Conservation (phyloP, 2,113 vertebrate species). For the Colaptes auratus region DNA sequence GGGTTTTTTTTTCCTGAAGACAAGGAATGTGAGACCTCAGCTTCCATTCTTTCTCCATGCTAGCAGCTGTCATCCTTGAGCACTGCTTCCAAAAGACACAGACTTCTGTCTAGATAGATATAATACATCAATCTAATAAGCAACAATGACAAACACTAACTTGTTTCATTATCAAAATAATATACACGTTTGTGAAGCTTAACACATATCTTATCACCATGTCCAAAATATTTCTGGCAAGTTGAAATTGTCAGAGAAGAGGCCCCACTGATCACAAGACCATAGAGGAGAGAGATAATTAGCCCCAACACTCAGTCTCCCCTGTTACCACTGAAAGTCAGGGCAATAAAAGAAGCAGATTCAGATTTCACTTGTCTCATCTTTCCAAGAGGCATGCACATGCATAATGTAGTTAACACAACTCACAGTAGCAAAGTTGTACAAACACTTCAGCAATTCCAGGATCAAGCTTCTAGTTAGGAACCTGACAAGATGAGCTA, state of each 20-base stretch:
- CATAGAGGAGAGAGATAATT: neutral
- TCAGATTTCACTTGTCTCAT: neutral
- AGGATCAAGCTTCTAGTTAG: neutral
- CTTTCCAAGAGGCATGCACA: neutral
- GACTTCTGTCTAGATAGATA: neutral
- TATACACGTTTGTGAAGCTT: neutral
- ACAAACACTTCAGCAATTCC: neutral
- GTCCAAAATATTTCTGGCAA: neutral
- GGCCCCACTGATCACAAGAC: neutral
- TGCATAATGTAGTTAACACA: neutral
- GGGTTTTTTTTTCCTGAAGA: neutral
- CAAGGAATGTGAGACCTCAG: neutral
- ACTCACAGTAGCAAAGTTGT: neutral
- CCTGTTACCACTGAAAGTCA: neutral
- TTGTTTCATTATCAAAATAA: slow-evolving; percentile 9
- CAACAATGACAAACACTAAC: slow-evolving; percentile 4
- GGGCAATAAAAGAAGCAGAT: neutral
- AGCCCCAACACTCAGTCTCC: neutral
- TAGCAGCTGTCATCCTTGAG: neutral
- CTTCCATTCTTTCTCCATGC: neutral
- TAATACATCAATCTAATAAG: neutral
- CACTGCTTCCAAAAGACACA: neutral
- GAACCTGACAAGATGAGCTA: neutral
- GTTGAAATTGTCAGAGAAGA: neutral
- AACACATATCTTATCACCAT: neutral